These are phyloP conservation scores for Semibalanus balanoides DNA, from an alignment of 1,140 invertebrate species.

Conservation along the genomic window DNA sequence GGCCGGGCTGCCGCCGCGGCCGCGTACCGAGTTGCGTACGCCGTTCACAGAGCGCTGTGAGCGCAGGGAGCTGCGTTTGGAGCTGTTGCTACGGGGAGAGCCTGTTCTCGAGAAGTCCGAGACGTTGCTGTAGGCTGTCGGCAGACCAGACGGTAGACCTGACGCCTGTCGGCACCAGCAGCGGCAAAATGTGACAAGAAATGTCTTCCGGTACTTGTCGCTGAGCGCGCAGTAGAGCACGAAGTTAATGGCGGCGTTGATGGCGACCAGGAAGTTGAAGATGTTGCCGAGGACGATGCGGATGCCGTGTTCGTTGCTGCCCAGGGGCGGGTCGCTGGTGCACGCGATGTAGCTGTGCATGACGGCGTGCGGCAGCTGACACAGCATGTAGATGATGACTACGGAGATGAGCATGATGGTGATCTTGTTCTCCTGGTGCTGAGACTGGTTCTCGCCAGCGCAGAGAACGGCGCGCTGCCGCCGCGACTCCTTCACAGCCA, in stretches of 20 bases:
- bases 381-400: conserved; percentile 54
- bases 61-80: neutral
- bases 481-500: conserved; percentile 44
- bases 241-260: conserved; percentile 60
- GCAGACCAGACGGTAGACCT: conserved; percentile 18
- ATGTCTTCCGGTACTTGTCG: conserved; percentile 56
- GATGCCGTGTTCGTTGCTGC: conserved; percentile 25
- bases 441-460: conserved; percentile 24
- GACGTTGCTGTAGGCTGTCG: conserved; percentile 18
- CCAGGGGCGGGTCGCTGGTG: conserved; percentile 25
- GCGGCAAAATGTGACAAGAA: conserved; percentile 46
- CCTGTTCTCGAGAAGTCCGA: neutral
- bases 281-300: conserved; percentile 47
- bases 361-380: conserved; percentile 50
- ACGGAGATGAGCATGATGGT: conserved; percentile 59
- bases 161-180: conserved; percentile 23
- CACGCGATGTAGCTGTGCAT: conserved; percentile 38
- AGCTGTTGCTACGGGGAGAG: neutral
- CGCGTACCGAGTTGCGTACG: neutral
- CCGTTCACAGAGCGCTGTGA: neutral
- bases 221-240: conserved; percentile 60
- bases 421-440: conserved; percentile 50
- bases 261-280: conserved; percentile 50
- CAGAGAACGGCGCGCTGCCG: conserved; percentile 36
- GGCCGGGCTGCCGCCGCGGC: neutral